Evolutionary conservation across 2,113 vertebrate species (phyloP), one percentile per base, ranked within the genome.

Genomic region (Neolamprologus devosi): DNA sequence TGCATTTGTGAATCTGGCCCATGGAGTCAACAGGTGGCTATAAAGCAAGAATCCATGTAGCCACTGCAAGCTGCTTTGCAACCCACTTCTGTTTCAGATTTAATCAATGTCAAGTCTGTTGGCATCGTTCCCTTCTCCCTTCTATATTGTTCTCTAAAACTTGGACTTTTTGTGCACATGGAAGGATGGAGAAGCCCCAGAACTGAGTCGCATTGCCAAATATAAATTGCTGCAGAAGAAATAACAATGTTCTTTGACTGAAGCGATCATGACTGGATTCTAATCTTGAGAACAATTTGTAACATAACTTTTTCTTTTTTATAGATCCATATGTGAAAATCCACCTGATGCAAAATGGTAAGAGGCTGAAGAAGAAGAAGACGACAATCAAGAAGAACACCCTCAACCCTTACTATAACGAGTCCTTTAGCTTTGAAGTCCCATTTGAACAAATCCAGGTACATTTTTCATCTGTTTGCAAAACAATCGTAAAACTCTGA

Each of bases 381-480:
- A 99, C 98, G 87, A 99, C 98, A 90, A 99, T 99, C 97, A 99
- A 99, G 95, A 99, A 99, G 97, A 99, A 99, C 94, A 99, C 99
- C 80, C 99, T 99, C 81, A 99, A 99, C 96, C 99, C 99, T 87
- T 99, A 99, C 95, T 99, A 99, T 97, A 99, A 99, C 0, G 99
- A 99, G 96, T 99, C 99, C 81, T 99, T 99, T 96, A 99, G 99
- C 96, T 99, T 99, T 94, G 98, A 99, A 97, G 99, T 99, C 96
- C 99, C 99, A 35, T 99, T 99, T 28, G 99, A 99, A 96, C 99
- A 99, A 97, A 99, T 99, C 97, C 99, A 99, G 99, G 99, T 99
- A 97, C 16, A 3, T 8, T 33, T 37, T 80, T 33, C 4, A 23
- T 10, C 8, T 8, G 11, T 68, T 12, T 75, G 4, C 13, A 33